Conservation (phyloP, 2,797 vertebrate species). For the Pachyuromys duprasi region DNA sequence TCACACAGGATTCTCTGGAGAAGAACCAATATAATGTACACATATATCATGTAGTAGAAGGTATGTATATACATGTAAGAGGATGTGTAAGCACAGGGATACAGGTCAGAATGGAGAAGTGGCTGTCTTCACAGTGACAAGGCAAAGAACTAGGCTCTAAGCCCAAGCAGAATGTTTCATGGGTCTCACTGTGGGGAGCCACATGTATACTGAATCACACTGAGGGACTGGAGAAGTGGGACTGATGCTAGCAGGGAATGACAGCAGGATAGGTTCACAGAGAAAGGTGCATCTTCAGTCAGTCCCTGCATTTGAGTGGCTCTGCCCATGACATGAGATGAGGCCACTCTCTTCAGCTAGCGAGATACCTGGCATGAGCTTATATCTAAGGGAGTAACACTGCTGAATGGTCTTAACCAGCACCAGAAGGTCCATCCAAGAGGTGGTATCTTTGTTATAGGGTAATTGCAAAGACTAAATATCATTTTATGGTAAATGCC, state of each 20-base stretch:
- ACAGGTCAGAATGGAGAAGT: no score
- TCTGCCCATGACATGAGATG: neutral
- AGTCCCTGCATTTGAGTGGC: neutral
- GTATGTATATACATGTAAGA: neutral
- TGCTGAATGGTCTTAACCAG: neutral
- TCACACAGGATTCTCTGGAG: neutral
- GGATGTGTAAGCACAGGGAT: neutral
- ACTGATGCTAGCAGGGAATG: neutral
- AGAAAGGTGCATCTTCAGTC: neutral
- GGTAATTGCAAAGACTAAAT: neutral
- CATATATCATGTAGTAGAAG: no score
- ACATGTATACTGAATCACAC: no score
- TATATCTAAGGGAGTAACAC: neutral
- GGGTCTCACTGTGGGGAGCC: neutral
- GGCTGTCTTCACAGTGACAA: neutral
- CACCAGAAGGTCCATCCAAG: neutral
- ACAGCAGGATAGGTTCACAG: neutral
- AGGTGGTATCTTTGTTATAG: neutral
- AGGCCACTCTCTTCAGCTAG: neutral
- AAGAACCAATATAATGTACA: neutral
- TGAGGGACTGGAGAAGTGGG: neutral
- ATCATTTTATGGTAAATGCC: slow-evolving; percentile 30
- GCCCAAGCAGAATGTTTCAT: neutral
- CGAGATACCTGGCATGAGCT: neutral
- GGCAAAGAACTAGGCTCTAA: neutral